These are phyloP conservation scores for Cyrtonyx montezumae DNA, from an alignment of 2,113 vertebrate genomes.

Conservation along the genomic window DNA sequence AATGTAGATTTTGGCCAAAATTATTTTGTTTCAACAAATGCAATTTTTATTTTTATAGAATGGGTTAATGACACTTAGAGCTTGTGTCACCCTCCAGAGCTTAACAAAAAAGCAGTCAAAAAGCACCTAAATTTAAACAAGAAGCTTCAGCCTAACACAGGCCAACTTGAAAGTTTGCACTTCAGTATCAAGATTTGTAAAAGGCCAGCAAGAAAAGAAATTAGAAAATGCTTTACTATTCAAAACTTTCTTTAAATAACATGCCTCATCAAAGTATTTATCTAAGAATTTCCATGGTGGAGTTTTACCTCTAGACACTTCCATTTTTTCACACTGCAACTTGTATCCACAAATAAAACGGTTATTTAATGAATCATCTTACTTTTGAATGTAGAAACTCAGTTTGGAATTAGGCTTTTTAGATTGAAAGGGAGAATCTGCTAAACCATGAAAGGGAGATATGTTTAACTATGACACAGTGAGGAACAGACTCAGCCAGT, in stretches of 20 bases:
- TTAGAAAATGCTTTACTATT: background rate
- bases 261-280: background rate
- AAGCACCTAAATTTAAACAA: background rate
- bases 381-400: background rate
- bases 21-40: background rate
- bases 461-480: background rate
- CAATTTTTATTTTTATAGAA: background rate
- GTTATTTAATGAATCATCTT: background rate
- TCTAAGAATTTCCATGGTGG: background rate
- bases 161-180: background rate
- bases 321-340: background rate
- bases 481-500: background rate
- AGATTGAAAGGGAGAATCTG: background rate
- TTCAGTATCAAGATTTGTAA: background rate
- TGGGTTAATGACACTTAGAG: background rate
- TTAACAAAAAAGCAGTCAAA: background rate
- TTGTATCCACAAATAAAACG: background rate
- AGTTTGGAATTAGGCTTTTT: background rate
- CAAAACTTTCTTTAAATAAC: background rate
- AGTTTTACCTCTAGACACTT: background rate
- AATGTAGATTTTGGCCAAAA: slow-evolving; percentile 15
- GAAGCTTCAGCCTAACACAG: background rate
- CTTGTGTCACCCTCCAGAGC: background rate
- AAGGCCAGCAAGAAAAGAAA: background rate
- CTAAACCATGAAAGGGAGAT: background rate